Percentiles rank a stretch among this genome's conserved stretches.
Evolutionary conservation across 2,113 vertebrate genomes (phyloP).

Genomic region (Formicarius rufipectus): DNA sequence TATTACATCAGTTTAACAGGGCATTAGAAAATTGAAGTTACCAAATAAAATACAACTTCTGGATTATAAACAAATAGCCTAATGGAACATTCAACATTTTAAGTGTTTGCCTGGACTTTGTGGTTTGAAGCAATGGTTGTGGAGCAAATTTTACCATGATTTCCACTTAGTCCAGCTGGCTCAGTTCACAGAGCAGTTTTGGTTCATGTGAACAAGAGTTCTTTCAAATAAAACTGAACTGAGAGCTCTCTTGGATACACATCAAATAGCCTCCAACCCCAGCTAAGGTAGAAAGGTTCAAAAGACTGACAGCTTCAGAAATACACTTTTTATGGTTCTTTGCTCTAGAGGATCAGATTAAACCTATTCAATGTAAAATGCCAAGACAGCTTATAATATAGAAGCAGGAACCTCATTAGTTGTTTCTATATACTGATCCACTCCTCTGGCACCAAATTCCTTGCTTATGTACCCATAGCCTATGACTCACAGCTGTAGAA

Average conservation of each 20-base stretch:
- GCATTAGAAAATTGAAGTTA: not conserved
- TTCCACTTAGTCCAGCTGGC: not conserved
- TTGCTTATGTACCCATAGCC: not conserved
- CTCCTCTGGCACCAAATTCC: not conserved
- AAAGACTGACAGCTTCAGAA: not conserved
- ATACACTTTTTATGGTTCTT: not conserved
- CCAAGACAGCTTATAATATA: not conserved
- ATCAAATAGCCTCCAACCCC: not conserved
- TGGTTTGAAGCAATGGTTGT: not conserved
- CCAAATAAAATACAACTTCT: not conserved
- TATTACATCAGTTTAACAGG: not conserved
- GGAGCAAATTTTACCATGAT: not conserved
- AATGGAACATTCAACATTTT: not conserved
- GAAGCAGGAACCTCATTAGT: not conserved
- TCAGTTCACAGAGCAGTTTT: not conserved
- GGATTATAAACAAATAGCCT: not conserved
- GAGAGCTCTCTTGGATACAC: not conserved
- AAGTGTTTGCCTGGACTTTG: not conserved
- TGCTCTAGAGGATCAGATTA: not conserved
- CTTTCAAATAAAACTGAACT: not conserved
- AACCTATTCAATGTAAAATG: not conserved
- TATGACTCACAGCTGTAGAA: conserved; percentile 21
- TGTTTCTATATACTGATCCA: not conserved
- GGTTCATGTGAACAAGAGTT: not conserved
- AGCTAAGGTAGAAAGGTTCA: not conserved